Evolutionary conservation across 2,888 invertebrate species (phyloP).

Genomic region (Chymomyza procnemis): DNA sequence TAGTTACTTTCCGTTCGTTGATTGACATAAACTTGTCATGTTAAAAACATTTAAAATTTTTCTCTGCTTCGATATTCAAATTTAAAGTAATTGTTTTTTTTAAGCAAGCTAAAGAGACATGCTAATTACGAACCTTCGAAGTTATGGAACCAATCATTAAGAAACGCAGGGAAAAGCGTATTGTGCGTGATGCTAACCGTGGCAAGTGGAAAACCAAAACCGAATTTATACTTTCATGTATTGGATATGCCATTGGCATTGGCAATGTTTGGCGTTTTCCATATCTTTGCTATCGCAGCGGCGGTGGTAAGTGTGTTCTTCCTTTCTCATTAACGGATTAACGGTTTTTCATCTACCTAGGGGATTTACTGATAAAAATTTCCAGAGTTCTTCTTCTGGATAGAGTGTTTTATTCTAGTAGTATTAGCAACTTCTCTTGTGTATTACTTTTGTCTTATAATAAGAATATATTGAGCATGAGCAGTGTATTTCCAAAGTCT

Average conservation of each 20-base stretch:
- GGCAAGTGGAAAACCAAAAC: constrained; percentile 87
- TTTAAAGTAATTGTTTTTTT: background rate
- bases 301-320: constrained; percentile 87
- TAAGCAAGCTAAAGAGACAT: constrained; percentile 6
- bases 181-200: constrained; percentile 73
- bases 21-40: too few relatives aligned
- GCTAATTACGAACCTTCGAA: too few relatives aligned
- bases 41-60: background rate
- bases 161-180: constrained; percentile 27
- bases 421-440: too few relatives aligned
- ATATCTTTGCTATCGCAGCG: constrained; percentile 90
- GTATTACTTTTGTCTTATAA: too few relatives aligned
- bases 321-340: too few relatives aligned
- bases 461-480: too few relatives aligned
- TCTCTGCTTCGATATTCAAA: background rate
- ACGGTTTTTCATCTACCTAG: too few relatives aligned
- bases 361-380: too few relatives aligned
- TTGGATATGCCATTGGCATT: constrained; percentile 91
- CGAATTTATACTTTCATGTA: constrained; percentile 88
- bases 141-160: background rate
- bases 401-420: too few relatives aligned
- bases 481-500: too few relatives aligned
- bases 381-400: too few relatives aligned
- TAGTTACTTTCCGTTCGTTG: too few relatives aligned
- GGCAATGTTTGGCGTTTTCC: constrained; percentile 94